A percentile compares a stretch with the other conserved stretches of the same genome.
Conservation (phyloP, 53 echinoderm and acorn worm species). For the Patiria pectinifera region DNA sequence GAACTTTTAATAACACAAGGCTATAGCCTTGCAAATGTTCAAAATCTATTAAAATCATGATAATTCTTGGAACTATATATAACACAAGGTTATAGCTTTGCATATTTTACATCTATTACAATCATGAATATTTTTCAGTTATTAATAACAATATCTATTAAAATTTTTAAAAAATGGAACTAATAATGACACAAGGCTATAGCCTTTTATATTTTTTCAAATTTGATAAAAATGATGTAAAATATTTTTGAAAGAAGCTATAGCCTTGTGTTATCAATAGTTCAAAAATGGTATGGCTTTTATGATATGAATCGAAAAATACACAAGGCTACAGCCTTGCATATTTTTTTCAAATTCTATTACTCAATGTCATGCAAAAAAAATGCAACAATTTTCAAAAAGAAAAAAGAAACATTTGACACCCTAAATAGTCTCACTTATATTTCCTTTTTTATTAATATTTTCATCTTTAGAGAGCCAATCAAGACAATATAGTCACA, state of each 20-base stretch:
- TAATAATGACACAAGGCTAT: too few species aligned
- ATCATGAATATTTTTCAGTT: too few species aligned
- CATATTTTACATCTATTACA: too few species aligned
- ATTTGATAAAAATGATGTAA: background rate
- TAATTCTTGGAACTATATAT: background rate
- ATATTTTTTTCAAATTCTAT: background rate
- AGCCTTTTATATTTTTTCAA: background rate
- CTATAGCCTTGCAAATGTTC: too few species aligned
- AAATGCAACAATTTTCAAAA: background rate
- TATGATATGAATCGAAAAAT: too few species aligned
- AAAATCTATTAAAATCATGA: background rate
- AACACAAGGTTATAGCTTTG: background rate
- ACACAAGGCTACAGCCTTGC: background rate
- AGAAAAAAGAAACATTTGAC: background rate
- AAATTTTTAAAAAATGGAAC: too few species aligned
- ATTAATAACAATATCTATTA: too few species aligned
- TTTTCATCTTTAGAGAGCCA: constrained; percentile 66
- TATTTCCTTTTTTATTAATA: constrained; percentile 75
- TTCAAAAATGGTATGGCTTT: too few species aligned
- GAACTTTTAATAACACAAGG: too few species aligned
- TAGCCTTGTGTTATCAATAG: background rate
- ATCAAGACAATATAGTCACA: constrained; percentile 57
- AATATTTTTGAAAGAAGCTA: background rate
- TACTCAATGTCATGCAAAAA: background rate
- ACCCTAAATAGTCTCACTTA: constrained; percentile 40